A percentile compares a stretch with the other conserved stretches of the same genome.
Conservation (phyloP, 37 sponge, comb jelly and placozoan species). For the Dysidea cf. avara region DNA sequence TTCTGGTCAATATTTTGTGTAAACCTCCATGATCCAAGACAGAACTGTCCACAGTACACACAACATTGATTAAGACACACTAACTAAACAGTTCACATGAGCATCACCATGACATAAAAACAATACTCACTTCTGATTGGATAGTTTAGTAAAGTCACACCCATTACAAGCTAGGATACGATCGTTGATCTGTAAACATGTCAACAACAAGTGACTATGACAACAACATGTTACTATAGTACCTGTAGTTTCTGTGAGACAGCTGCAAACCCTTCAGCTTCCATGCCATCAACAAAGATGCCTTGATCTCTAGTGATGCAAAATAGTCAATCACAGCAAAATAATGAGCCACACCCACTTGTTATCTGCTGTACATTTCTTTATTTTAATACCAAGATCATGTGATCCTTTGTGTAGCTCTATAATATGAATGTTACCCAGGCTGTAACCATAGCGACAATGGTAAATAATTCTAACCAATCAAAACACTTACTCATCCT, state of each 20-base stretch:
- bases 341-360: neutral
- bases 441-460: too few species aligned
- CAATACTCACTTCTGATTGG: too few species aligned
- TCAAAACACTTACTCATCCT: too few species aligned
- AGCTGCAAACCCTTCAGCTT: slow-evolving; percentile 49
- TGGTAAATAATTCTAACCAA: too few species aligned
- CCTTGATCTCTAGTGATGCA: slow-evolving; percentile 59
- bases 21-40: too few species aligned
- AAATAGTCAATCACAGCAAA: neutral
- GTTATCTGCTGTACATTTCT: slow-evolving; percentile 10
- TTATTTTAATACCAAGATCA: slow-evolving; percentile 38
- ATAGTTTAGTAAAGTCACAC: slow-evolving; percentile 67
- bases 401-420: slow-evolving; percentile 53
- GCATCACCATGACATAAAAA: too few species aligned
- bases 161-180: slow-evolving; percentile 80
- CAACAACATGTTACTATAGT: too few species aligned
- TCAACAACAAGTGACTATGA: too few species aligned
- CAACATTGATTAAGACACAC: too few species aligned
- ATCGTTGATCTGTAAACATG: slow-evolving; percentile 44
- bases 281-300: slow-evolving; percentile 54
- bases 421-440: slow-evolving; percentile 56
- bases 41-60: too few species aligned
- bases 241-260: slow-evolving; percentile 39
- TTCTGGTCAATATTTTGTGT: too few species aligned
- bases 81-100: too few species aligned